Evolutionary conservation across 53 echinoderm and acorn worm genomes (phyloP).

Genomic region (Holothuria scabra): DNA sequence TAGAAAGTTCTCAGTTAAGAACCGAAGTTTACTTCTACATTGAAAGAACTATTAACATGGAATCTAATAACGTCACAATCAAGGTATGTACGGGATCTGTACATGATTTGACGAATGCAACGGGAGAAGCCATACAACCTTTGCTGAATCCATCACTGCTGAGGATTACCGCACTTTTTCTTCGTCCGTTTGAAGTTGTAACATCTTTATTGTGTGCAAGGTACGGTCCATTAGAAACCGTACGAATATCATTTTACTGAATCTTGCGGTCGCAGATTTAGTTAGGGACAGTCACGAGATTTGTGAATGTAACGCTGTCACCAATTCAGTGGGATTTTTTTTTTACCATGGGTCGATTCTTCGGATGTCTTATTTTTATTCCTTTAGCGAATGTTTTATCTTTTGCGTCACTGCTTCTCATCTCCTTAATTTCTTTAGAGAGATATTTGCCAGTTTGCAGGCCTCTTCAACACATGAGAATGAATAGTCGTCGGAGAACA

Average conservation of each 20-base stretch:
- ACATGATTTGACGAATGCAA: too few relatives aligned
- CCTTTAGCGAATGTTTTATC: neutral
- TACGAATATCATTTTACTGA: constrained; percentile 12
- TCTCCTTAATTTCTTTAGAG: neutral
- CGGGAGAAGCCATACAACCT: too few relatives aligned
- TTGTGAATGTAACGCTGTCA: neutral
- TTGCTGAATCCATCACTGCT: too few relatives aligned
- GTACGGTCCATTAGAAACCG: constrained; percentile 4
- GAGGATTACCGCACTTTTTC: too few relatives aligned
- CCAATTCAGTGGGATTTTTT: neutral
- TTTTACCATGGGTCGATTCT: neutral
- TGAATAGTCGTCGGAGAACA: neutral
- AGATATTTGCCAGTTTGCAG: constrained; percentile 3
- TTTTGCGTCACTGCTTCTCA: neutral
- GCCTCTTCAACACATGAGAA: neutral
- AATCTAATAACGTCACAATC: too few relatives aligned
- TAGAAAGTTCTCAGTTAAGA: too few relatives aligned
- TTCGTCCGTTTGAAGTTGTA: neutral
- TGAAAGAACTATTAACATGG: too few relatives aligned
- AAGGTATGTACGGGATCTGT: too few relatives aligned
- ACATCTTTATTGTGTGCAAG: constrained; percentile 1
- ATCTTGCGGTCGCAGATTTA: neutral
- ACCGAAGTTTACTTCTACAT: too few relatives aligned
- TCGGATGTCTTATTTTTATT: neutral
- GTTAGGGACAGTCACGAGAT: neutral